Conservation (phyloP, 2,113 vertebrate genomes). For the Scopus umbretta region DNA sequence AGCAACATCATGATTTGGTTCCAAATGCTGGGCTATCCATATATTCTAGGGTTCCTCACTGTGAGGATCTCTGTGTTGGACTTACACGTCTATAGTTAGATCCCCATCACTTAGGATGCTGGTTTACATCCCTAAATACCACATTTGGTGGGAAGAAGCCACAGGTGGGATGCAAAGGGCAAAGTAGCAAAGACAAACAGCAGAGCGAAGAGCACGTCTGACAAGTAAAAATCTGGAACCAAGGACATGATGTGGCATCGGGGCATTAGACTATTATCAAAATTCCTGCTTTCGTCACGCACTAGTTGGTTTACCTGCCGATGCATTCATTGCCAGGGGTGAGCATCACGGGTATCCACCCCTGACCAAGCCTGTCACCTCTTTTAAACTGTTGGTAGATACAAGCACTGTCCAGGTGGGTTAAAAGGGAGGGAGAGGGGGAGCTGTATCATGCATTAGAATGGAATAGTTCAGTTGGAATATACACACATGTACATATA, state of each 20-base stretch:
- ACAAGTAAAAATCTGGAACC: neutral
- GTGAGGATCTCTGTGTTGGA: neutral
- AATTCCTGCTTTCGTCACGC: neutral
- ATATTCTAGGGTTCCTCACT: too few species aligned
- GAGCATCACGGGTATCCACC: rapidly evolving
- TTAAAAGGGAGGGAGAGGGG: neutral
- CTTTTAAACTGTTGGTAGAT: neutral
- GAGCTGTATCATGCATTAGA: neutral
- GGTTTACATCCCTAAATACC: neutral
- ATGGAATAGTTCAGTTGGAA: neutral
- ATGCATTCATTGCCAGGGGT: neutral
- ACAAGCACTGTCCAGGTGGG: neutral
- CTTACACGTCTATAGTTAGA: rapidly evolving
- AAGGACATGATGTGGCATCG: rapidly evolving
- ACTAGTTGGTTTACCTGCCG: rapidly evolving
- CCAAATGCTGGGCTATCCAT: neutral
- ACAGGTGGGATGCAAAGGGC: neutral
- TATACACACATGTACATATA: too few species aligned
- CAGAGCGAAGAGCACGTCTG: neutral
- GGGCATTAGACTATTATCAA: too few species aligned
- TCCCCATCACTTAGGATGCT: too few species aligned
- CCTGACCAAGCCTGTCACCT: neutral
- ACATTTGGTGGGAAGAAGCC: neutral
- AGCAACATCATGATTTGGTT: rapidly evolving
- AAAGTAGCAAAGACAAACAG: neutral